phyloP scores from a whole-genome alignment of 2,888 invertebrate species.

The Trisateles emortualis region DNA sequence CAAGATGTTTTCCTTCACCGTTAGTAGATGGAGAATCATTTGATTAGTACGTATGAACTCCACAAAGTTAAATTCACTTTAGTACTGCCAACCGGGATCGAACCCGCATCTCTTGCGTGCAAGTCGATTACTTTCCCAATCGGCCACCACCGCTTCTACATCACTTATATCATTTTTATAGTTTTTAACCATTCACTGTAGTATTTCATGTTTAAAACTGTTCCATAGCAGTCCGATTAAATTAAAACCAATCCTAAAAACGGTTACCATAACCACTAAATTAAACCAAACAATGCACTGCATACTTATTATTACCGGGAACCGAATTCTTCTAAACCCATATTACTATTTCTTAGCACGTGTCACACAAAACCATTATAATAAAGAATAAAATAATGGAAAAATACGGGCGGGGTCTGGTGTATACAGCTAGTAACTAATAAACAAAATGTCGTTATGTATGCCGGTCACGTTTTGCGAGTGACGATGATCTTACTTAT shows the following conservation, averaged over 20 bases:
- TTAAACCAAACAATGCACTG: conserved; percentile 18
- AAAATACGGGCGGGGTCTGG: conserved; percentile 39
- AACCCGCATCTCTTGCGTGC: too few relatives aligned
- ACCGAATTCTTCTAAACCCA: conserved; percentile 25
- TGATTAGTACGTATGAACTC: too few relatives aligned
- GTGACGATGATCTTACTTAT: conserved; percentile 50
- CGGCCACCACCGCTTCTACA: too few relatives aligned
- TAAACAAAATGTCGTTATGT: conserved; percentile 30
- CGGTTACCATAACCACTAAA: conserved; percentile 19
- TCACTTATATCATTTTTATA: too few relatives aligned
- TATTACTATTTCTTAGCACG: conserved; percentile 47
- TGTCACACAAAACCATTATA: conserved; percentile 39
- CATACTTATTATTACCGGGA: conserved; percentile 38
- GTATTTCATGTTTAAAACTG: neutral
- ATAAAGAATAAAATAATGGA: conserved; percentile 53
- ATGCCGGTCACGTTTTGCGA: conserved; percentile 48
- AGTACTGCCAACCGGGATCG: too few relatives aligned
- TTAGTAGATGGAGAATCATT: too few relatives aligned
- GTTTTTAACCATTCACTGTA: neutral
- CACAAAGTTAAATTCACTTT: too few relatives aligned
- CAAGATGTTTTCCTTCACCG: too few relatives aligned
- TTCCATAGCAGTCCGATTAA: neutral
- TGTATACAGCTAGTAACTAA: conserved; percentile 38
- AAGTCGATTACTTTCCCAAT: too few relatives aligned
- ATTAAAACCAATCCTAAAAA: conserved; percentile 8